Percentiles rank a stretch among this genome's conserved stretches.
These are phyloP conservation scores for Sander vitreus DNA, from an alignment of 2,113 vertebrate species.

Conservation along the genomic window DNA sequence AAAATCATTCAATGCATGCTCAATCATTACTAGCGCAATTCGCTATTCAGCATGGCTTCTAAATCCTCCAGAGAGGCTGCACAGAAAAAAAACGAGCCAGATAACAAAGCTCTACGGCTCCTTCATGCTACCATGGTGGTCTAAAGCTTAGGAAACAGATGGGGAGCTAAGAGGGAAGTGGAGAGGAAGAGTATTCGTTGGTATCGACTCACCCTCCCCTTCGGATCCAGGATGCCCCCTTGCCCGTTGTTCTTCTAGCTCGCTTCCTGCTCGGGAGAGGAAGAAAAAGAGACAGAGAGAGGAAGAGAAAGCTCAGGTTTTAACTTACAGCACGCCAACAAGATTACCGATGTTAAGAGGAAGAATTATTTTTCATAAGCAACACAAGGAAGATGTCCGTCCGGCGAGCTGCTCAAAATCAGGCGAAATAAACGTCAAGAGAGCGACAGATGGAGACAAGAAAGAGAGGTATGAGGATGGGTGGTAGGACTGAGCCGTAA, in stretches of 20 bases:
- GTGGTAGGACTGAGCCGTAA: slow-evolving; percentile 65
- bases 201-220: slow-evolving; percentile 76
- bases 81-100: slow-evolving; percentile 34
- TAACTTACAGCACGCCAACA: slow-evolving; percentile 56
- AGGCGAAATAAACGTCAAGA: slow-evolving; percentile 18
- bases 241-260: slow-evolving; percentile 41
- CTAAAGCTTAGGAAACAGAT: slow-evolving; percentile 67
- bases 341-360: slow-evolving; percentile 30
- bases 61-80: slow-evolving; percentile 33
- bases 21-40: not conserved
- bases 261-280: slow-evolving; percentile 67
- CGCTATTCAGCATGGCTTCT: not conserved
- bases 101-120: slow-evolving; percentile 56
- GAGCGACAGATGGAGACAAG: slow-evolving; percentile 33
- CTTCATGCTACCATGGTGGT: slow-evolving; percentile 68
- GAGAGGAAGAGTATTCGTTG: slow-evolving; percentile 57
- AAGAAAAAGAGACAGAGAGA: slow-evolving; percentile 53
- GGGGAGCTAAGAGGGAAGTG: slow-evolving; percentile 65
- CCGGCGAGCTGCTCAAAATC: slow-evolving; percentile 21
- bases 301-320: slow-evolving; percentile 69
- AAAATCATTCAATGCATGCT: slow-evolving; percentile 34
- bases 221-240: slow-evolving; percentile 60
- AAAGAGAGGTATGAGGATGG: slow-evolving; percentile 60
- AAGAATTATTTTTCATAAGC: not conserved
- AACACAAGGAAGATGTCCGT: not conserved